Conservation (phyloP, 2,797 vertebrate genomes). For the Mormyrops attenuatus region DNA sequence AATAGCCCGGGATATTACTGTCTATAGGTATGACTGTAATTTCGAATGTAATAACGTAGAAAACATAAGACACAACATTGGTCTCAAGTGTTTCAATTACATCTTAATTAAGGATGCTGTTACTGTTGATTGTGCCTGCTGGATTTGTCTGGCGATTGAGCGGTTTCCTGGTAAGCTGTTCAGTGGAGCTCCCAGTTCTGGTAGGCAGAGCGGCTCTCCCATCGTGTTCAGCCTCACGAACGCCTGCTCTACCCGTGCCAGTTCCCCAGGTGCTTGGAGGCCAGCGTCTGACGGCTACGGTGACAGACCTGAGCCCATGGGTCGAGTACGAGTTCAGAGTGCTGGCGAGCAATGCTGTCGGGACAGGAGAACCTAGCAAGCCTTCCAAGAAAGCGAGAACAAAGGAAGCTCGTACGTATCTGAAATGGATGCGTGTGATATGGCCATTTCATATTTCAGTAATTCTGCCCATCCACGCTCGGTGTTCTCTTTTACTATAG, state of each 20-base stretch:
- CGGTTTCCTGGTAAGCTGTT: slow-evolving; percentile 34
- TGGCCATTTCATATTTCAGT: background rate
- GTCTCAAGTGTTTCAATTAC: background rate
- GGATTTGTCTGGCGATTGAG: background rate
- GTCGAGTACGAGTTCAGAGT: slow-evolving; percentile 95
- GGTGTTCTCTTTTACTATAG: background rate
- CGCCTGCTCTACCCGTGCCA: slow-evolving; percentile 53
- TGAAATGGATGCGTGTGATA: background rate
- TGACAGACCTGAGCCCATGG: slow-evolving; percentile 91
- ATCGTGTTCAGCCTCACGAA: slow-evolving; percentile 4
- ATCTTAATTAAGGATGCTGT: background rate
- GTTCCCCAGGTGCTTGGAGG: slow-evolving; percentile 85
- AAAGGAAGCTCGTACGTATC: slow-evolving; percentile 82
- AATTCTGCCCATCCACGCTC: background rate
- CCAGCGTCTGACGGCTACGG: slow-evolving; percentile 78
- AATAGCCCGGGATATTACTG: background rate
- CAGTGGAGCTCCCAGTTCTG: slow-evolving; percentile 34
- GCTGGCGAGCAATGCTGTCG: slow-evolving; percentile 84
- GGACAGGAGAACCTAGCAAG: slow-evolving; percentile 89
- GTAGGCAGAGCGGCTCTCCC: slow-evolving; percentile 19
- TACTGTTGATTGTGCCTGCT: background rate
- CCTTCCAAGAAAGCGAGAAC: slow-evolving; percentile 87
- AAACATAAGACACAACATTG: background rate
- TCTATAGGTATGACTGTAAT: slow-evolving; percentile 39
- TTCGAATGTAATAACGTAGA: background rate